Conservation (phyloP, 2,113 vertebrate species). For the Sturnus vulgaris region DNA sequence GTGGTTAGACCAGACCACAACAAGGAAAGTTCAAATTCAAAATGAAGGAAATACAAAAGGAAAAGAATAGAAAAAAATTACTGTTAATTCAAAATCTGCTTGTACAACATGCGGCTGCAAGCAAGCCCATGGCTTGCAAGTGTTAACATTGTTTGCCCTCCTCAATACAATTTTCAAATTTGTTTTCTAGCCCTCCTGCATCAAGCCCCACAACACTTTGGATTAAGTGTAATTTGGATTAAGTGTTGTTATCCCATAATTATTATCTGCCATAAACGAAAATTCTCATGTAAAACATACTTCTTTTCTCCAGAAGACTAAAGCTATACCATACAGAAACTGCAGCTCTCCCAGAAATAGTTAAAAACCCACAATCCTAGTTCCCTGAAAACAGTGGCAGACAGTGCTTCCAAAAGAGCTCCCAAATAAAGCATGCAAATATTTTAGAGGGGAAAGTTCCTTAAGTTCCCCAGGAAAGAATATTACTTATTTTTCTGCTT, state of each 20-base stretch:
- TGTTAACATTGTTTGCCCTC: background rate
- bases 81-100: background rate
- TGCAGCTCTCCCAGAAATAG: background rate
- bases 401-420: background rate
- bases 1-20: background rate
- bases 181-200: background rate
- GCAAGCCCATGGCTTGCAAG: background rate
- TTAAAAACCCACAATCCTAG: background rate
- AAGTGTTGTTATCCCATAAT: background rate
- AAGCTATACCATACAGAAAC: background rate
- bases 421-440: background rate
- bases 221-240: background rate
- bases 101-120: background rate
- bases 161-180: background rate
- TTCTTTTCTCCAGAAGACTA: background rate
- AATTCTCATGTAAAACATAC: background rate
- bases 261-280: background rate
- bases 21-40: background rate
- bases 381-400: background rate
- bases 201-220: background rate
- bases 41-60: background rate
- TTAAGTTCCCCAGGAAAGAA: background rate
- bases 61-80: background rate
- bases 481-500: background rate
- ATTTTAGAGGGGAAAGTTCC: background rate